phyloP scores from a whole-genome alignment of 2,888 invertebrate species.

The Copidosoma aretas region DNA sequence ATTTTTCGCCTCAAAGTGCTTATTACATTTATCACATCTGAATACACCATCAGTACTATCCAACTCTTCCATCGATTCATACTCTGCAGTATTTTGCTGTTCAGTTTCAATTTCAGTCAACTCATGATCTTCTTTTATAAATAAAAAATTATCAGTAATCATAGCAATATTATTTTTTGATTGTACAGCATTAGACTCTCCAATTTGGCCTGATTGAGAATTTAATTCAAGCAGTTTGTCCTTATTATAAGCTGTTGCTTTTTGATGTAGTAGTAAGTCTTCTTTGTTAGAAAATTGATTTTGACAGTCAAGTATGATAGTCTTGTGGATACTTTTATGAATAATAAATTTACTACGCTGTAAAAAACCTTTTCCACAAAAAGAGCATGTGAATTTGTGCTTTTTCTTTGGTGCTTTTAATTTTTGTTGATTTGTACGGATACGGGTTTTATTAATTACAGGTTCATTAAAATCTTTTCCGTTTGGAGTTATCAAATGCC shows the following conservation, averaged over 20 bases:
- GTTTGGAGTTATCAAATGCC: slow-evolving; percentile 70
- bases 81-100: slow-evolving; percentile 10
- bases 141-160: slow-evolving; percentile 10
- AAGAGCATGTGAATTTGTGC: slow-evolving; percentile 64
- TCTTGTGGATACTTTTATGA: slow-evolving; percentile 67
- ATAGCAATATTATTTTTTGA: slow-evolving; percentile 41
- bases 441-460: slow-evolving; percentile 67
- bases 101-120: slow-evolving; percentile 15
- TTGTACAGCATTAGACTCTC: slow-evolving; percentile 20
- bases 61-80: neutral
- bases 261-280: slow-evolving; percentile 68
- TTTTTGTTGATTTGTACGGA: slow-evolving; percentile 65
- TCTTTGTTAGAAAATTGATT: slow-evolving; percentile 64
- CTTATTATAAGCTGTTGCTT: slow-evolving; percentile 65
- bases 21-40: slow-evolving; percentile 69
- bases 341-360: slow-evolving; percentile 64
- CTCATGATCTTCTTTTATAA: slow-evolving; percentile 19
- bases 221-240: slow-evolving; percentile 61
- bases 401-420: slow-evolving; percentile 46
- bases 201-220: neutral
- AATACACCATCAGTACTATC: slow-evolving; percentile 50
- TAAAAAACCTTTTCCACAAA: slow-evolving; percentile 65
- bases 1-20: slow-evolving; percentile 68
- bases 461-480: slow-evolving; percentile 70
- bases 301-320: slow-evolving; percentile 67